Percentiles rank a stretch among this genome's conserved stretches.
phyloP scores from a whole-genome alignment of 1,140 invertebrate species.

The Papilio helenus region DNA sequence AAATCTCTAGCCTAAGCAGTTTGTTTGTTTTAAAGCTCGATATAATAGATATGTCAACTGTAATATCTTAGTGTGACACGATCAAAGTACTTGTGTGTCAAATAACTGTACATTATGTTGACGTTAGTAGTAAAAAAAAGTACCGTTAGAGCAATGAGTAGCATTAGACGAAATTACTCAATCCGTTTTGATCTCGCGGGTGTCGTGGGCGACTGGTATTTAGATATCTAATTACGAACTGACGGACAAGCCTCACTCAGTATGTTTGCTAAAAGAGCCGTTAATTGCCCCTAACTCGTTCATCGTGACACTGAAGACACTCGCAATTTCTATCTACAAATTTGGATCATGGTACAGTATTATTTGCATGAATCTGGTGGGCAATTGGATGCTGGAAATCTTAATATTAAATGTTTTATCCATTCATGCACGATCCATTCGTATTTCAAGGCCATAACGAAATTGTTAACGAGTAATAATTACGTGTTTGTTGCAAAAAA shows the following conservation, averaged over 20 bases:
- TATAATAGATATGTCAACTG: background rate
- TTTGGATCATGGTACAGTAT: background rate
- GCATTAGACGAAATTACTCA: conserved; percentile 24
- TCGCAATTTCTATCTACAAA: too few species aligned
- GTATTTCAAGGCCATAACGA: conserved; percentile 54
- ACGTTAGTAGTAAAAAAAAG: conserved; percentile 3
- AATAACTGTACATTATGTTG: background rate
- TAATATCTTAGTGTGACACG: background rate
- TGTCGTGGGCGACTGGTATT: conserved; percentile 18
- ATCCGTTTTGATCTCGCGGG: conserved; percentile 21
- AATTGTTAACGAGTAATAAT: conserved; percentile 60
- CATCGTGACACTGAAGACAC: conserved; percentile 33
- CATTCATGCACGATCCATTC: conserved; percentile 64
- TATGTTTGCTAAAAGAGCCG: conserved; percentile 50
- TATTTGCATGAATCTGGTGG: conserved; percentile 25
- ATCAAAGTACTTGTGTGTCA: background rate
- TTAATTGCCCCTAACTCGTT: conserved; percentile 61
- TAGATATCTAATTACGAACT: conserved; percentile 31
- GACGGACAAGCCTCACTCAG: conserved; percentile 39
- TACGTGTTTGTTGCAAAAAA: conserved; percentile 56
- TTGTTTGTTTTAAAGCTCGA: background rate
- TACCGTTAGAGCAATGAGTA: conserved; percentile 28
- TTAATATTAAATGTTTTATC: conserved; percentile 43
- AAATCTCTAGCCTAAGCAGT: background rate
- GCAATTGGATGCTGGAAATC: background rate